Base-by-base conservation (phyloP, 35 echinoderm and acorn worm species). In the Diadema setosum region DNA sequence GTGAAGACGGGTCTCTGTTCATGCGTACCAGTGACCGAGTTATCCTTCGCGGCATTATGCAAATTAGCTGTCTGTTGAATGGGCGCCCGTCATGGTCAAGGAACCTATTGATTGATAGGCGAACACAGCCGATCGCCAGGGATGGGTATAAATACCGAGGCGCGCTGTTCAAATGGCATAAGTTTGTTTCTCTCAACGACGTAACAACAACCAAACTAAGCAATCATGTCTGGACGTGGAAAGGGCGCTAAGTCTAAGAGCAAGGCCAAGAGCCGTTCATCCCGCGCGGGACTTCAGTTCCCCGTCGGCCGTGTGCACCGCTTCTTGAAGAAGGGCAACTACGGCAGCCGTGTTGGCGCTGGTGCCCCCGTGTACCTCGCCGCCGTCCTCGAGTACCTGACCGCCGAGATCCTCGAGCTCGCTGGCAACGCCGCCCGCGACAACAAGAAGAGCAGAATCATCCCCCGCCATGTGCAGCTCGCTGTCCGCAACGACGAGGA, bases 401-500 rank as follows among this genome's bases (percentile, higher is more conserved):
- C 87, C 27, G 92, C 92, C 52, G 92, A 94, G 87, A 94, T 94
- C 70, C 78, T 94, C 42, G 92, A 94, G 87, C 85, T 94, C 48
- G 92, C 92, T 3, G 92, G 92, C 32, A 94, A 94, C 82, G 92
- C 92, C 26, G 87, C 92, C 87, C 87, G 92, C 58, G 92, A 94
- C 87, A 94, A 94, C 82, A 94, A 94, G 83, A 94, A 94, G 65
- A 90, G 61, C 34, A 85, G 92, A 81, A 86, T 94, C 70, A 90
- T 84, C 49, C 92, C 92, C 39, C 92, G 92, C 78, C 92, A 94
- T 45, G 49, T 94, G 46, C 92, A 94, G 21, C 70, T 94, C 17
- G 92, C 92, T n/a, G 83, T 94, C 82, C 87, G 92, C 31, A 94
- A 94, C 49, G 92, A 94, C 75, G 92, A 94, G 84, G 92, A 94